phyloP scores from a whole-genome alignment of 2,888 invertebrate species.

The Andrena bucephala region DNA sequence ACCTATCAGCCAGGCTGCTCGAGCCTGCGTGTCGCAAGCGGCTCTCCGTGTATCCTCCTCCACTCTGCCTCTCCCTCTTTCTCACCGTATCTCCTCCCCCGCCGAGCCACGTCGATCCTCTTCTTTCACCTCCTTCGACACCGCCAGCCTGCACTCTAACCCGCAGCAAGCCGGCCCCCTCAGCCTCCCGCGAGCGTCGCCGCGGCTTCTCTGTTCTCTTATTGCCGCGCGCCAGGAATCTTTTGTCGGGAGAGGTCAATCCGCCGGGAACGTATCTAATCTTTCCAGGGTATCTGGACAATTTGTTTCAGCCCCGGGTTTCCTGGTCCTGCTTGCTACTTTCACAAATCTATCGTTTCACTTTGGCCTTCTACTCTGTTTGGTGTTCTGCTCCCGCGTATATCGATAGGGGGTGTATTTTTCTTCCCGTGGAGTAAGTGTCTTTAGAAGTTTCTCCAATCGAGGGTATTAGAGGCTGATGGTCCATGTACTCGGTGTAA shows the following conservation, averaged over 20 bases:
- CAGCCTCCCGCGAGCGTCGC: slow-evolving; percentile 33
- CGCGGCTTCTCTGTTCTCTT: slow-evolving; percentile 39
- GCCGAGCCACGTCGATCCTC: slow-evolving; percentile 56
- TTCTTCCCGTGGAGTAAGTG: too few relatives aligned
- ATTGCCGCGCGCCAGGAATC: slow-evolving; percentile 33
- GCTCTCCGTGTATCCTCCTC: slow-evolving; percentile 69
- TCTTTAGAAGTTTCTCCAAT: too few relatives aligned
- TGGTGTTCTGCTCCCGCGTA: neutral
- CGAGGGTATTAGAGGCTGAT: too few relatives aligned
- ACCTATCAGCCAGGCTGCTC: slow-evolving; percentile 64
- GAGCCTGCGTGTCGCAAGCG: slow-evolving; percentile 77
- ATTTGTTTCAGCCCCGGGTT: slow-evolving; percentile 47
- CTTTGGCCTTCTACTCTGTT: slow-evolving; percentile 9
- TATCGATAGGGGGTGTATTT: too few relatives aligned
- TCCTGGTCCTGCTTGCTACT: slow-evolving; percentile 49
- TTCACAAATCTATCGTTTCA: slow-evolving; percentile 45
- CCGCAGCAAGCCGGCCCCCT: slow-evolving; percentile 58
- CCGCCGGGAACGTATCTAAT: slow-evolving; percentile 56
- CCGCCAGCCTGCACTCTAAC: slow-evolving; percentile 66
- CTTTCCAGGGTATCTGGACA: slow-evolving; percentile 60
- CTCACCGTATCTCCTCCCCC: slow-evolving; percentile 44
- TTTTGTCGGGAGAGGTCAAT: slow-evolving; percentile 57
- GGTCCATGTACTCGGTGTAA: too few relatives aligned
- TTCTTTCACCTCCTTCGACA: slow-evolving; percentile 69
- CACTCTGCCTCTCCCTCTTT: slow-evolving; percentile 30